Base-by-base conservation (phyloP, 2,888 invertebrate genomes). In the Andricus curvator region DNA sequence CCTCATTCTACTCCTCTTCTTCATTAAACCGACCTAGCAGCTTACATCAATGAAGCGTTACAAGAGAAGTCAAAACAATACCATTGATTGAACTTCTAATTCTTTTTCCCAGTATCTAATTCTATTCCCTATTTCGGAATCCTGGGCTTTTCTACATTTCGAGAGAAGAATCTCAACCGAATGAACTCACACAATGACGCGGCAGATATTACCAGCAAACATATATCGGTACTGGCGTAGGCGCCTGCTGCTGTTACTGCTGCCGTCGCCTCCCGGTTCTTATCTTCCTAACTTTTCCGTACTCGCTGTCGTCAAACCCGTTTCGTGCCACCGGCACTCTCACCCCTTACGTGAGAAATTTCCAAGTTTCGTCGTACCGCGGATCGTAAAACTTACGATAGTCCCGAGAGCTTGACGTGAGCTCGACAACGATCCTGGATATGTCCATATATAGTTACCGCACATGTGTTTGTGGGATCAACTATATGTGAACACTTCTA, bases 361-460 rank as follows among this genome's bases (percentile, higher is more conserved):
- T 86, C 87, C 83, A 89, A 89, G 88, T 89, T 88, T 86, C 86
- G 87, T 84, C 86, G 84, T 86, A 82, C 86, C 83, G 81, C 82
- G 85, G 82, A 87, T 88, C 89, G 88, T 89, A 89, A 90, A 90
- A 89, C 89, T 89, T 87, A 85, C 87, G 79, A 70, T 48, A 74
- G 56, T 51, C 51, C 74, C 51, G 33, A 56, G 74, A 51, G 74
- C 66, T 66, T 66, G 66, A 66, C 66, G 66, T 66, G 66, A 66
- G 66, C 66, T 66, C 66, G 66, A 37, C 37, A 66, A 66, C 66
- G 66, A 41, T 37, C 66, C 66, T 41, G 37, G 66, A 66, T 66
- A 66, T 66, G 66, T 66, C 37, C 66, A 17, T 66, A 37, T 66
- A 66, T 17, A 41, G 33, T 66, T 66, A 37, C 66, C 37, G 3